Base-by-base conservation (phyloP, 2,888 invertebrate genomes). In the Eristalis arbustorum region DNA sequence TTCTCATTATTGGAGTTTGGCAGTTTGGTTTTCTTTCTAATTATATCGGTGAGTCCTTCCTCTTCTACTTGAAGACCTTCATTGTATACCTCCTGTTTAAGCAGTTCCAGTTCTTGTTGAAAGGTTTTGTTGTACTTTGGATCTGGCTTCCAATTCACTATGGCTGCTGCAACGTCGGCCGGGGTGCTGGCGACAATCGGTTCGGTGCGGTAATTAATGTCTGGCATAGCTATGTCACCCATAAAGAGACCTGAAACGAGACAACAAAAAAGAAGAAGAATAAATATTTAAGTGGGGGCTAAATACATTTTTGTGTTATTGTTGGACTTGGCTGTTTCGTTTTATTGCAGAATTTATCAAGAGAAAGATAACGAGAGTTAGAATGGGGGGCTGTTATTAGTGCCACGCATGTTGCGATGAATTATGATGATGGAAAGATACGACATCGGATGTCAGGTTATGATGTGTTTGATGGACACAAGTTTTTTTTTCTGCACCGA, bases 31-130 rank as follows among this genome's bases (percentile, higher is more conserved):
- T 96, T 95, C 90, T 95, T 95, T 84, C 96, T 94, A 83, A 96
- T 92, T 80, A 95, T 94, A 93, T 96, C 96, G 18, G 96, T 95
- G 6, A 97, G 93, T 3, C 97, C 97, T 91, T 97, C 97, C 90
- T 97, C 97, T 93, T 97, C 97, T 5, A 97, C 96, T 92, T 97
- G 96, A 18, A 97, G 93, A 0, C 97, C 97, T 92, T 97, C 97
- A 76, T 95, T 93, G 73, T 96, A 94, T 8, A 97, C 96, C 92
- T 97, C 96, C 90, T 97, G 96, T 90, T 96, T 96, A 89, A 96
- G 94, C 90, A 96, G 95, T 91, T 96, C 96, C n/a, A 97, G 94
- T 91, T 97, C 96, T 91, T 96, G 95, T 91, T 96, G 95, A 80
- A 96, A 94, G 28, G 94, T 95, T 90, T 95, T 95, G 92, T 95